Conservation (phyloP, 2,888 invertebrate genomes). For the Auanema sp. region DNA sequence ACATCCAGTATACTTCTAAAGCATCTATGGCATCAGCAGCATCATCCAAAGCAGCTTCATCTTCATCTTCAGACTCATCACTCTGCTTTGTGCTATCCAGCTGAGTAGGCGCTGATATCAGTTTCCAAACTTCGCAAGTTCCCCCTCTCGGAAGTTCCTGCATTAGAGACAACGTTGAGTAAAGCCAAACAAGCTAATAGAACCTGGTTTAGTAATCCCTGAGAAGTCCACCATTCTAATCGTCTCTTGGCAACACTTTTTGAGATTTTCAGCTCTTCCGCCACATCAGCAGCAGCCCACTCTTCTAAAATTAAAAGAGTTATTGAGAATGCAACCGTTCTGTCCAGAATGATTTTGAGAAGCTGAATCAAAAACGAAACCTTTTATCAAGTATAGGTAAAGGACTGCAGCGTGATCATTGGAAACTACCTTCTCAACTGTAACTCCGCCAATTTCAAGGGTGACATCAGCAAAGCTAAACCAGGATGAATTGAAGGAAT, state of each 20-base stretch:
- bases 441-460: conserved; percentile 41
- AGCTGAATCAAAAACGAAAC: conserved; percentile 8
- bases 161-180: neutral
- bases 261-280: conserved; percentile 27
- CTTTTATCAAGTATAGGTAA: conserved; percentile 48
- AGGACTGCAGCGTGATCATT: conserved; percentile 48
- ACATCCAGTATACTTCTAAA: conserved; percentile 61
- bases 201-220: conserved; percentile 29
- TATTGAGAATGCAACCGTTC: neutral
- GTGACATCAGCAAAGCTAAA: conserved; percentile 41
- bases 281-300: conserved; percentile 46
- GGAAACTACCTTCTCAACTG: conserved; percentile 39
- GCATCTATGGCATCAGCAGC: conserved; percentile 40
- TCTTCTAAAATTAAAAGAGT: conserved; percentile 36
- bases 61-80: conserved; percentile 30
- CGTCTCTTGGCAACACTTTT: conserved; percentile 33
- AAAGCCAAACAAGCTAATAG: neutral
- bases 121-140: conserved; percentile 13
- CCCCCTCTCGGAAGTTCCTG: conserved; percentile 17
- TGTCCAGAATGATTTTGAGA: neutral
- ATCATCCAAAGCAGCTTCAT: conserved; percentile 34
- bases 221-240: conserved; percentile 48
- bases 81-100: conserved; percentile 16
- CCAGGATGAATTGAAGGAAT: too few relatives aligned
- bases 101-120: neutral